Evolutionary conservation across 2,888 invertebrate genomes (phyloP).

Genomic region (Nematopogon swammerdamellus): DNA sequence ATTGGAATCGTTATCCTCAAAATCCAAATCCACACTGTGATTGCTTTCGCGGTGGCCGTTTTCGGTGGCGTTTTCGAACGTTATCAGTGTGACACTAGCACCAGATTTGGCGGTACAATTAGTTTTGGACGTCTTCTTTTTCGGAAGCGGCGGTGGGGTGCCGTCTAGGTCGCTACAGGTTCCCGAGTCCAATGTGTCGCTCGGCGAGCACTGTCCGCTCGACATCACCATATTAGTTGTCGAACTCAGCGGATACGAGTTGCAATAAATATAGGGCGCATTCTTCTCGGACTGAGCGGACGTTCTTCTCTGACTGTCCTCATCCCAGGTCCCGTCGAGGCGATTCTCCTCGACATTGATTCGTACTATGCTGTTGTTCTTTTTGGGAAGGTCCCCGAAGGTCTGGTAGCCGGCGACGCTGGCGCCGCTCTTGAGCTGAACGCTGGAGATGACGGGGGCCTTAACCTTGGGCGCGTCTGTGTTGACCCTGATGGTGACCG

Average conservation of each 20-base stretch:
- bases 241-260: constrained; percentile 50
- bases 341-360: constrained; percentile 53
- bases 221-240: constrained; percentile 62
- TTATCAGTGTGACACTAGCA: constrained; percentile 56
- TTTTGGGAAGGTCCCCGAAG: constrained; percentile 35
- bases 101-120: constrained; percentile 43
- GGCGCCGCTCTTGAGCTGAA: constrained; percentile 46
- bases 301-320: constrained; percentile 32
- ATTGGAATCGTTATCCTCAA: constrained; percentile 71
- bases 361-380: constrained; percentile 55
- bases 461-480: constrained; percentile 54
- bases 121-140: constrained; percentile 59
- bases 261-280: constrained; percentile 61
- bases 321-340: constrained; percentile 50
- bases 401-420: constrained; percentile 39
- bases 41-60: constrained; percentile 58
- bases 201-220: constrained; percentile 80
- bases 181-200: constrained; percentile 79
- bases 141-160: constrained; percentile 64
- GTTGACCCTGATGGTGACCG: constrained; percentile 70
- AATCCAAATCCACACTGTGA: constrained; percentile 40
- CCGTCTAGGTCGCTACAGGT: constrained; percentile 82
- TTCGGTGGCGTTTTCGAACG: constrained; percentile 48
- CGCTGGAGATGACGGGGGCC: constrained; percentile 46
- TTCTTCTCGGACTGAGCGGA: constrained; percentile 28